phyloP scores from a whole-genome alignment of 2,888 invertebrate species.

The Luperina nickerlii region DNA sequence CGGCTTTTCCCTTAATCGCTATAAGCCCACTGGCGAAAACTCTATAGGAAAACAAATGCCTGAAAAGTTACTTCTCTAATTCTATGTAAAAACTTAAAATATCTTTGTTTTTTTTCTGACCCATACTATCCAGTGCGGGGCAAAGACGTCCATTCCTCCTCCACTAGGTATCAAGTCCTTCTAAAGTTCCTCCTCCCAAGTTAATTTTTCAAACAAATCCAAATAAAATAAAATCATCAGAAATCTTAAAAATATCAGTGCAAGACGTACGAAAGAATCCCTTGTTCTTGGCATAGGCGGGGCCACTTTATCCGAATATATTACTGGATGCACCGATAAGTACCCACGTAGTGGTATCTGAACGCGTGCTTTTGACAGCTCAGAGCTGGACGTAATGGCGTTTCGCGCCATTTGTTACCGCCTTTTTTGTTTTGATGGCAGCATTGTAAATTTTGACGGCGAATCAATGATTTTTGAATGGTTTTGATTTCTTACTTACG shows the following conservation, averaged over 20 bases:
- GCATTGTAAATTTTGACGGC: slow-evolving; percentile 57
- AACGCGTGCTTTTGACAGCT: slow-evolving; percentile 72
- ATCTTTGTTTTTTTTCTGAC: not conserved
- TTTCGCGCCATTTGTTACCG: slow-evolving; percentile 74
- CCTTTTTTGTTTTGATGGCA: slow-evolving; percentile 65
- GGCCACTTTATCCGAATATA: slow-evolving; percentile 71
- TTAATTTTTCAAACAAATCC: not conserved
- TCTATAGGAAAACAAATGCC: not conserved
- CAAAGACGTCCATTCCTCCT: too few relatives aligned
- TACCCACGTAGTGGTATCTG: slow-evolving; percentile 61
- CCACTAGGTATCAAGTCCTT: not conserved
- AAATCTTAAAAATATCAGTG: slow-evolving; percentile 32
- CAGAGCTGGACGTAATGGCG: slow-evolving; percentile 68
- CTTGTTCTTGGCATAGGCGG: slow-evolving; percentile 68
- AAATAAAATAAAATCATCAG: not conserved
- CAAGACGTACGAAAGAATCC: slow-evolving; percentile 25
- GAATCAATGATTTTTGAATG: not conserved
- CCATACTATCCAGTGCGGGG: too few relatives aligned
- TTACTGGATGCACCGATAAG: slow-evolving; percentile 73
- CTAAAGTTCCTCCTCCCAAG: too few relatives aligned
- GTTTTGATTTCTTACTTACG: not conserved
- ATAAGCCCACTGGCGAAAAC: slow-evolving; percentile 8
- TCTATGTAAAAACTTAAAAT: not conserved
- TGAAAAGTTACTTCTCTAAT: not conserved
- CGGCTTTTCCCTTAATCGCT: slow-evolving; percentile 4